These are phyloP conservation scores for Ursus arctos DNA, from an alignment of 2,113 vertebrate species.

Conservation along the genomic window DNA sequence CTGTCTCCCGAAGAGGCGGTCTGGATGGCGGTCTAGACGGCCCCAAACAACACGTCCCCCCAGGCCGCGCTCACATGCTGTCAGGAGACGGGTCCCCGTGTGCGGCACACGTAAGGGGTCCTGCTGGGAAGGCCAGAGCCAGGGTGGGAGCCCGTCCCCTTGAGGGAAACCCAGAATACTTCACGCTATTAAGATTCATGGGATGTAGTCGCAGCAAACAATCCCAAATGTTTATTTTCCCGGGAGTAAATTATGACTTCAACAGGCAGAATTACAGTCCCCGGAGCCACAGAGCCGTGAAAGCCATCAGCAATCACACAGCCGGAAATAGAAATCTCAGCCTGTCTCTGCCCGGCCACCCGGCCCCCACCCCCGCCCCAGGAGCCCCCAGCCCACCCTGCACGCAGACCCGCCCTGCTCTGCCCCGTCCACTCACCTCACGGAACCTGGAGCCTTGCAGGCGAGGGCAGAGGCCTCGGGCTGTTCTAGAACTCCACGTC, in stretches of 20 bases:
- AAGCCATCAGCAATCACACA: conserved; percentile 21
- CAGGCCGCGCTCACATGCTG: no score
- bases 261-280: conserved; percentile 81
- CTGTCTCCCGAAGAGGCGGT: background rate
- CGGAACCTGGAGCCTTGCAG: no score
- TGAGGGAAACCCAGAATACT: background rate
- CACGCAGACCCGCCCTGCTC: background rate
- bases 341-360: background rate
- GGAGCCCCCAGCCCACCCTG: background rate
- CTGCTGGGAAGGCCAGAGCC: background rate
- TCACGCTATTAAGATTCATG: conserved; percentile 66
- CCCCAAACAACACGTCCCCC: background rate
- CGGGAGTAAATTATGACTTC: conserved; percentile 83
- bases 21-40: background rate
- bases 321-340: background rate
- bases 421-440: background rate
- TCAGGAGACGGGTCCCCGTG: background rate
- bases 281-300: conserved; percentile 19
- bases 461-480: background rate
- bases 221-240: conserved; percentile 84
- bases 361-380: no score
- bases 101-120: accelerated
- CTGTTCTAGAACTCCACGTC: background rate
- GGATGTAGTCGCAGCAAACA: conserved; percentile 4
- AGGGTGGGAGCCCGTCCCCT: accelerated